phyloP scores from a whole-genome alignment of 2,113 vertebrate species.

The Coptodon rendalli region DNA sequence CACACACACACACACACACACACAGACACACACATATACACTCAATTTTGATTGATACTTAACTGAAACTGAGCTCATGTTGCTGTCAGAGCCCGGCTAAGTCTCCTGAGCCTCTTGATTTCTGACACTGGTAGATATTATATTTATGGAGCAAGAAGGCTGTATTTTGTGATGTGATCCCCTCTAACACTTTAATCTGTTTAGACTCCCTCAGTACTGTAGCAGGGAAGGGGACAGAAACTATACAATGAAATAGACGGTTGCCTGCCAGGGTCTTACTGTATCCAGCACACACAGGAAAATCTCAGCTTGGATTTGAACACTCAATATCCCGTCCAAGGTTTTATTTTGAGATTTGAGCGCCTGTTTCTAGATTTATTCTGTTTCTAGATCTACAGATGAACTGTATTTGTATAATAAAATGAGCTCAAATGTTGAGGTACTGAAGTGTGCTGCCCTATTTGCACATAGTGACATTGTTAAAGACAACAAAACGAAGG shows the following conservation, averaged over 20 bases:
- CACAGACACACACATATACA: neutral
- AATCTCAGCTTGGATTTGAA: constrained; percentile 30
- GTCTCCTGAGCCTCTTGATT: constrained; percentile 67
- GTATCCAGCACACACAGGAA: neutral
- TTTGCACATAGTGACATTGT: neutral
- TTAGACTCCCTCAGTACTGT: constrained; percentile 68
- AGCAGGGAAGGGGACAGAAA: constrained; percentile 43
- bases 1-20: neutral
- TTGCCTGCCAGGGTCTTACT: constrained; percentile 49
- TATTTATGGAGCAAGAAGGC: constrained; percentile 51
- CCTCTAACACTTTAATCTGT: constrained; percentile 74
- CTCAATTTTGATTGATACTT: constrained; percentile 73
- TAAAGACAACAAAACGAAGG: neutral
- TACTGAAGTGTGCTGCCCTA: neutral
- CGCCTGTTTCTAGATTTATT: neutral
- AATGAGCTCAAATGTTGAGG: neutral
- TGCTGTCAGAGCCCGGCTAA: constrained; percentile 70
- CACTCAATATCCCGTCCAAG: neutral
- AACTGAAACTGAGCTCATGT: constrained; percentile 72
- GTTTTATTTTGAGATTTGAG: neutral
- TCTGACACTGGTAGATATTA: constrained; percentile 70
- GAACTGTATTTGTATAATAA: neutral
- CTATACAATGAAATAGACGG: constrained; percentile 40
- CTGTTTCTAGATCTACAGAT: neutral
- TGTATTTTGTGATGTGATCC: constrained; percentile 70